Base-by-base conservation (phyloP, 2,797 vertebrate genomes). In the Lagocephalus sceleratus region DNA sequence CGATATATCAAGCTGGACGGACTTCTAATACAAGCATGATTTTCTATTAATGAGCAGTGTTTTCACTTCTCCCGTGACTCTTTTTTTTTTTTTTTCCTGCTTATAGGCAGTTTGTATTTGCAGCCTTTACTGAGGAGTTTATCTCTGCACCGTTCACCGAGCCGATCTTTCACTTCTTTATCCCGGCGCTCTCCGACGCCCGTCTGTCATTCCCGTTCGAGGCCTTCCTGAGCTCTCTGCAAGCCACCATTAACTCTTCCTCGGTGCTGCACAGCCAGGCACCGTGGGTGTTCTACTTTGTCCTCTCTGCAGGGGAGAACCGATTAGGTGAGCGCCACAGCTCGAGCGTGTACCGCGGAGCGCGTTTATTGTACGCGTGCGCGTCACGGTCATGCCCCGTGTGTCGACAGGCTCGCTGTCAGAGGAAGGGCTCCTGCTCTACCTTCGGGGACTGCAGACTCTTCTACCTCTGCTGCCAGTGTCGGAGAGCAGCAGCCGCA, bases 251-350 rank as follows among this genome's bases (percentile, higher is more conserved):
- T 56, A 47, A 59, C 51, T 83, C 85, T 19, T 83, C 78, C 17
- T 75, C 85, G 12, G 64, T 82, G 15, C 75, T 83, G 52, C 82
- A 86, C 43, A 85, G 82, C 58, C 85, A 84, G 69, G 94, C 94
- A 0, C 96, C 97, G 0, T 98, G 97, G 96, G 91, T 99, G 56
- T 94, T 99, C 78, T 97, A 98, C 85, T 96, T 97, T 54, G 94
- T 98, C 54, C 91, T 99, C 54, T 94, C 92, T 51, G 90, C 92
- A 32, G 97, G 95, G 29, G 95, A 98, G 85, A 94, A 88, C 5
- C 89, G 92, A 22, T 84, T 99, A 73, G 91, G 97, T 99, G 81
- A 81, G 85, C 56, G 39, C 14, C 1, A 5, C 20, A 46, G 25
- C 43, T 40, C 6, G 8, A 39, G 29, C 8, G 19, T 35, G 6